These are phyloP conservation scores for Labeo calbasu DNA, from an alignment of 2,797 vertebrate genomes.

Conservation along the genomic window DNA sequence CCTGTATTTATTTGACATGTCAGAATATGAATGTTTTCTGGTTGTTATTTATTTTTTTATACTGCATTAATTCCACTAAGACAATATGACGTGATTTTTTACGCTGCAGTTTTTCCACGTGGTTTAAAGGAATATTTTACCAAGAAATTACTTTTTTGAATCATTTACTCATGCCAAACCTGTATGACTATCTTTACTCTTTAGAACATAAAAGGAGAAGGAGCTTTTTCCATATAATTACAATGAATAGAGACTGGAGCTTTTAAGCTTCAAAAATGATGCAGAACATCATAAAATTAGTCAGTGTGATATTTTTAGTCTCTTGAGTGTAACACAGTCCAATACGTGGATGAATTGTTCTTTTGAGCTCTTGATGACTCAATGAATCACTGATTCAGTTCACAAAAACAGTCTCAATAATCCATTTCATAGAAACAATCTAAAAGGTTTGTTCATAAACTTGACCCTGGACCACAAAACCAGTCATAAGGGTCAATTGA, in stretches of 20 bases:
- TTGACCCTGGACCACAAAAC: too few species aligned
- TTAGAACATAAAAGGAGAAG: not conserved
- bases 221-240: not conserved
- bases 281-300: not conserved
- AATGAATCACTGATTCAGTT: not conserved
- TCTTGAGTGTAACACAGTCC: not conserved
- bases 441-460: not conserved
- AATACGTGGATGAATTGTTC: not conserved
- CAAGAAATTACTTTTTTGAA: not conserved
- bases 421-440: not conserved
- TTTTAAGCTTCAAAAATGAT: not conserved
- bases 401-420: not conserved
- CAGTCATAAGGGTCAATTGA: too few species aligned
- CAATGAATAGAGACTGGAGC: not conserved
- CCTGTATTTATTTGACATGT: constrained; percentile 7
- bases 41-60: not conserved
- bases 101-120: not conserved
- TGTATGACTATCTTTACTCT: not conserved
- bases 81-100: not conserved
- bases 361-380: not conserved
- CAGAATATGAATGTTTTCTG: constrained; percentile 4
- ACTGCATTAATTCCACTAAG: not conserved
- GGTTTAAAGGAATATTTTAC: not conserved
- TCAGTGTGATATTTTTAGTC: not conserved
- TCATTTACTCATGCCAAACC: not conserved